Conservation (phyloP, 2,888 invertebrate genomes). For the Volucella zonaria region DNA sequence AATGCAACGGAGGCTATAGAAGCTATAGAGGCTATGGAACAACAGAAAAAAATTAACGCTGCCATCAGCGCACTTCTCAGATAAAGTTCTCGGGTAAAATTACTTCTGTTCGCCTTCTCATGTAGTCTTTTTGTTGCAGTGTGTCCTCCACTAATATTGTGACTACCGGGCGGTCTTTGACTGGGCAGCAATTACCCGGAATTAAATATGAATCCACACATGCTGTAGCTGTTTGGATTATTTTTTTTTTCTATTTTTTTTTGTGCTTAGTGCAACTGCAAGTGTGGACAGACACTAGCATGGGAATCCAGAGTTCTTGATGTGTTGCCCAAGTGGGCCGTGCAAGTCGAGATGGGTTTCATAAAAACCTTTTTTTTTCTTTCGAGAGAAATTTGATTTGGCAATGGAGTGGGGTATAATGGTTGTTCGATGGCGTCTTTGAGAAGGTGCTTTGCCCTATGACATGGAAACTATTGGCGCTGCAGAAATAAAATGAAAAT, state of each 20-base stretch:
- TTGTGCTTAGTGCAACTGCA: constrained; percentile 13
- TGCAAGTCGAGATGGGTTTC: constrained; percentile 56
- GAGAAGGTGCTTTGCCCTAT: constrained; percentile 43
- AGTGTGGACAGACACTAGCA: constrained; percentile 62
- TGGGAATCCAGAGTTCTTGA: constrained; percentile 40
- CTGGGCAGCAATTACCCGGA: constrained; percentile 67
- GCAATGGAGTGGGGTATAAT: constrained; percentile 21
- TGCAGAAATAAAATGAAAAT: not conserved
- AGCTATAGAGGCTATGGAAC: constrained; percentile 69
- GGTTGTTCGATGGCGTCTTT: not conserved
- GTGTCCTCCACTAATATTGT: not conserved
- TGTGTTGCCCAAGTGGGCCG: constrained; percentile 36
- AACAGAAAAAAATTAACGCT: constrained; percentile 40
- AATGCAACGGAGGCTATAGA: constrained; percentile 45
- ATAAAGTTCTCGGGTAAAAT: constrained; percentile 56
- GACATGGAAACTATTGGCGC: constrained; percentile 33
- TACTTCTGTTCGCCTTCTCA: constrained; percentile 60
- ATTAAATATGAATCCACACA: constrained; percentile 70
- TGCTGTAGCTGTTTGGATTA: constrained; percentile 38
- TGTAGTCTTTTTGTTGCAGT: constrained; percentile 25
- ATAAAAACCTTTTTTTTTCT: constrained; percentile 35
- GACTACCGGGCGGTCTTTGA: constrained; percentile 68
- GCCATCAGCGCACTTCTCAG: constrained; percentile 46
- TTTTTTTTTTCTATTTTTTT: not conserved
- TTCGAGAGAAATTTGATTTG: constrained; percentile 66